Evolutionary conservation across 2,888 invertebrate genomes (phyloP).

Genomic region (Morpho deidamia): DNA sequence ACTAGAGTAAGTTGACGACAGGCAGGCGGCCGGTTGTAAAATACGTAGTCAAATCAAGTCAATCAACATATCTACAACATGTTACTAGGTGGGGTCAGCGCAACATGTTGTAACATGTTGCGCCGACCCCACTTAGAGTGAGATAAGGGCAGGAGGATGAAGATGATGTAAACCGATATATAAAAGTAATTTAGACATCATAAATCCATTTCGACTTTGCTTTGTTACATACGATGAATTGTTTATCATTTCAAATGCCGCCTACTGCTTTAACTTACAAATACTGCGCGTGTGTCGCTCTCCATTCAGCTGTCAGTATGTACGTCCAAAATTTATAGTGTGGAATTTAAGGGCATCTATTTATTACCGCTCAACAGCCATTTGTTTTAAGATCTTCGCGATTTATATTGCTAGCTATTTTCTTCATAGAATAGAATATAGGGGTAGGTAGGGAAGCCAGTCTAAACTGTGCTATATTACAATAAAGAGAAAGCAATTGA

Average conservation of each 20-base stretch:
- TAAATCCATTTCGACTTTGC: background rate
- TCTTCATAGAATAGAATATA: background rate
- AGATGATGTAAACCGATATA: too few species aligned
- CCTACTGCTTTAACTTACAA: background rate
- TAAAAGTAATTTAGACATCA: too few species aligned
- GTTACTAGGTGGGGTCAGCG: too few species aligned
- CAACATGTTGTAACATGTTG: too few species aligned
- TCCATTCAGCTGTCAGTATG: background rate
- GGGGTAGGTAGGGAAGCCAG: background rate
- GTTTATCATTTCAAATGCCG: background rate
- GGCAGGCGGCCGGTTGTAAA: too few species aligned
- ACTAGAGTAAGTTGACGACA: too few species aligned
- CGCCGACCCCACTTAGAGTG: too few species aligned
- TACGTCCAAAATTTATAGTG: background rate
- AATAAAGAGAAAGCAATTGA: too few species aligned
- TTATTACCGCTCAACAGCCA: background rate
- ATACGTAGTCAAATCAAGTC: too few species aligned
- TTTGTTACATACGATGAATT: background rate
- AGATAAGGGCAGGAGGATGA: too few species aligned
- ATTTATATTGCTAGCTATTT: background rate
- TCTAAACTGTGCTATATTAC: too few species aligned
- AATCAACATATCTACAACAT: too few species aligned
- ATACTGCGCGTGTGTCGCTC: background rate
- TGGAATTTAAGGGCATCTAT: background rate
- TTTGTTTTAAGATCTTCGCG: background rate